Conservation (phyloP, 2,113 vertebrate genomes). For the Malurus elegans region DNA sequence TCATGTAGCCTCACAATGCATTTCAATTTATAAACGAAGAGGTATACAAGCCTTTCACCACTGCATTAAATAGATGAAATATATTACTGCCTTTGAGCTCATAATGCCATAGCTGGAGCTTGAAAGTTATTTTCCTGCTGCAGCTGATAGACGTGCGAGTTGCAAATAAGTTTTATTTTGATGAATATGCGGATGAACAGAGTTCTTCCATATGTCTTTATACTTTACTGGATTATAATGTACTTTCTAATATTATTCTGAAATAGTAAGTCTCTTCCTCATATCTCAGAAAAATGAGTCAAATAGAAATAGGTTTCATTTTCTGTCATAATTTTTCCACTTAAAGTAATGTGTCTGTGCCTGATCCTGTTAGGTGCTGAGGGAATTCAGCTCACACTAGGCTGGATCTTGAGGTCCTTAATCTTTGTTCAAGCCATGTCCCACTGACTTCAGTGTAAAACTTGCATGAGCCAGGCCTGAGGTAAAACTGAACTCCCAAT, state of each 20-base stretch:
- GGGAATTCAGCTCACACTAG: neutral
- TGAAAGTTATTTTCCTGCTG: neutral
- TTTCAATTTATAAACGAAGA: slow-evolving; percentile 15
- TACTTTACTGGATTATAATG: neutral
- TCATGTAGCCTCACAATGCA: slow-evolving; percentile 2
- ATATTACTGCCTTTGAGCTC: neutral
- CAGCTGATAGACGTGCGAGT: neutral
- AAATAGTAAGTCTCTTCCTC: neutral
- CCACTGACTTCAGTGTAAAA: neutral
- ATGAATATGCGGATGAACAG: neutral
- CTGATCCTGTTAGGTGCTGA: neutral
- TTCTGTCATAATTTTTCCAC: neutral
- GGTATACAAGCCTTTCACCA: neutral
- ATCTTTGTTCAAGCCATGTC: neutral
- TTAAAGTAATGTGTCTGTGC: neutral
- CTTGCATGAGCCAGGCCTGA: neutral
- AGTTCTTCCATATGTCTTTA: neutral
- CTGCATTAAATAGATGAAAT: slow-evolving; percentile 23
- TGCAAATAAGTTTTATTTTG: slow-evolving; percentile 40
- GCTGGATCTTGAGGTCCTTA: neutral
- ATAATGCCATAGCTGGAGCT: neutral
- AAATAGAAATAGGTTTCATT: neutral
- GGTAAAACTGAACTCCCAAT: neutral
- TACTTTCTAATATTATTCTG: neutral
- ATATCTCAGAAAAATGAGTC: neutral